phyloP scores from a whole-genome alignment of 2,113 vertebrate species.

The Chascanopsetta lugubris region DNA sequence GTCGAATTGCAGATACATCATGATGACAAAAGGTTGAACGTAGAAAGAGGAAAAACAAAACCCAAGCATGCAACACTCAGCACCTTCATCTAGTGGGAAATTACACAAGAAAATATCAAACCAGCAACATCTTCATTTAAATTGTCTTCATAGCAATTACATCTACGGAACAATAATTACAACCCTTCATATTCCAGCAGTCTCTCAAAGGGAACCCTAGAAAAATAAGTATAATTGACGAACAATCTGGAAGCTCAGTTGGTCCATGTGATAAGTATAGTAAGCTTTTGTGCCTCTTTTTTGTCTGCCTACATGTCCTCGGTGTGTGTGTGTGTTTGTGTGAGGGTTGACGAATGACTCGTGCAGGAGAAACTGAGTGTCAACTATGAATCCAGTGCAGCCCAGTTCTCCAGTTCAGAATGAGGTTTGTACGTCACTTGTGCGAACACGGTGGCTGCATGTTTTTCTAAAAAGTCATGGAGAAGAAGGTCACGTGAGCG shows the following conservation, averaged over 20 bases:
- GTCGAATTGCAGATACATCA: constrained; percentile 49
- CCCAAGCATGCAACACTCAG: constrained; percentile 72
- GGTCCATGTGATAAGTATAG: constrained; percentile 59
- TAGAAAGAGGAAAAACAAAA: constrained; percentile 36
- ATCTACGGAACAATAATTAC: constrained; percentile 50
- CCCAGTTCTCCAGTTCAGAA: constrained; percentile 54
- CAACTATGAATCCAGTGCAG: constrained; percentile 60
- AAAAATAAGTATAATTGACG: constrained; percentile 72
- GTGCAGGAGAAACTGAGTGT: constrained; percentile 66
- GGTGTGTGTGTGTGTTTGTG: constrained; percentile 44
- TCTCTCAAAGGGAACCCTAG: constrained; percentile 63
- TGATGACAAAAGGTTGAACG: constrained; percentile 30
- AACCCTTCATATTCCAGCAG: constrained; percentile 65
- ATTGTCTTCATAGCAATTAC: constrained; percentile 63
- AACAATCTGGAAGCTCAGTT: constrained; percentile 69
- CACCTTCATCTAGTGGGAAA: constrained; percentile 65
- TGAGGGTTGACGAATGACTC: constrained; percentile 67
- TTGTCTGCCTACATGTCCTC: constrained; percentile 50
- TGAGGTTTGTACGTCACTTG: constrained; percentile 44
- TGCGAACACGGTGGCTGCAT: constrained; percentile 42
- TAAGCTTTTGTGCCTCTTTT: constrained; percentile 45
- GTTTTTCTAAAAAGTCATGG: constrained; percentile 34
- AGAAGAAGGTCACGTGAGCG: constrained; percentile 22
- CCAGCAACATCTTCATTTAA: constrained; percentile 61
- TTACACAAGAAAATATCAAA: constrained; percentile 56